These are phyloP conservation scores for Myripristis murdjan DNA, from an alignment of 2,797 vertebrate species.

Conservation along the genomic window DNA sequence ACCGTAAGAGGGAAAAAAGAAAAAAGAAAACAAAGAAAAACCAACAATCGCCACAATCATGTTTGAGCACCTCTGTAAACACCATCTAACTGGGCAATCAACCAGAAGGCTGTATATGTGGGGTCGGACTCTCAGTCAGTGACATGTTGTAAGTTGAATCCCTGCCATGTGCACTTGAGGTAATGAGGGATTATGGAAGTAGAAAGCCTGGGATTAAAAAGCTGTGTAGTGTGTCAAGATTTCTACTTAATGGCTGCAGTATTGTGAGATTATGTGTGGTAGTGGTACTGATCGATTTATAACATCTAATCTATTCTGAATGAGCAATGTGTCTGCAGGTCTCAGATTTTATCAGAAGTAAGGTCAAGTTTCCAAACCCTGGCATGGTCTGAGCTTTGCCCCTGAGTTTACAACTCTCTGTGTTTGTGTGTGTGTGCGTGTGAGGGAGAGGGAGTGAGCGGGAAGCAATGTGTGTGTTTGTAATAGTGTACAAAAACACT, in stretches of 20 bases:
- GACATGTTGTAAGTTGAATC: conserved; percentile 32
- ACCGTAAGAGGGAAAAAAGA: background rate
- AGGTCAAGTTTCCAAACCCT: conserved; percentile 28
- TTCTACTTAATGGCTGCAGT: conserved; percentile 1
- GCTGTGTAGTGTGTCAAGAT: conserved; percentile 26
- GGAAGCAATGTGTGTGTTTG: conserved; percentile 44
- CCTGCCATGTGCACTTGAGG: conserved; percentile 45
- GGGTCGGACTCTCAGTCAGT: conserved; percentile 39
- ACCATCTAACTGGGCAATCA: conserved; percentile 62
- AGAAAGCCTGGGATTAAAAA: conserved; percentile 51
- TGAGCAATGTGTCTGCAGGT: background rate
- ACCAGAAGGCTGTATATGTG: conserved; percentile 41
- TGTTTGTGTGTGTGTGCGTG: background rate
- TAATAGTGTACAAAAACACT: conserved; percentile 48
- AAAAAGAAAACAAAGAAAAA: conserved; percentile 19
- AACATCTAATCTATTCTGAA: conserved; percentile 14
- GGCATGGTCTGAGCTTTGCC: background rate
- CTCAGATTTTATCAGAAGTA: conserved; percentile 4
- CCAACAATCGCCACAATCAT: conserved; percentile 54
- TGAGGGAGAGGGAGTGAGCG: background rate
- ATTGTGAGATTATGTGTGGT: conserved; percentile 11
- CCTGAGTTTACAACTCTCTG: conserved; percentile 2
- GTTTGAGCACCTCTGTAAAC: conserved; percentile 74
- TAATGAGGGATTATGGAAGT: conserved; percentile 59
- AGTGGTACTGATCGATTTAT: conserved; percentile 9